Evolutionary conservation across 2,888 invertebrate species (phyloP).

Genomic region (Malthinus seriepunctatus): DNA sequence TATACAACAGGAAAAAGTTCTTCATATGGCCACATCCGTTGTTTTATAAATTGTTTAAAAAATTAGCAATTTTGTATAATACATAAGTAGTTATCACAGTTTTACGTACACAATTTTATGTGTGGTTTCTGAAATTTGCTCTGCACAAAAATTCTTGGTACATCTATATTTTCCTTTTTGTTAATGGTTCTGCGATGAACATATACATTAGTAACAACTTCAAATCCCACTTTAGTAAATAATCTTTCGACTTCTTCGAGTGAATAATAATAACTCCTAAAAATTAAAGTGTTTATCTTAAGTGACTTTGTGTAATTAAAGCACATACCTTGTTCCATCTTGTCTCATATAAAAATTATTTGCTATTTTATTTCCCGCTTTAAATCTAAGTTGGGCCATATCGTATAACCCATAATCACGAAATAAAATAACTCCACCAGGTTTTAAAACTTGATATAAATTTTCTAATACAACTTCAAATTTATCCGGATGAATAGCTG

Average conservation of each 20-base stretch:
- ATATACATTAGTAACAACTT: constrained; percentile 71
- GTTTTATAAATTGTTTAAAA: too few relatives aligned
- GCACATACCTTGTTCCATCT: constrained; percentile 84
- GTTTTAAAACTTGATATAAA: constrained; percentile 66
- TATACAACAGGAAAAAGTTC: too few relatives aligned
- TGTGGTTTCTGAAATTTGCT: constrained; percentile 71
- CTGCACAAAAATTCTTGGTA: constrained; percentile 91
- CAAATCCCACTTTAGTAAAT: constrained; percentile 72
- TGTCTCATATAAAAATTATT: constrained; percentile 96
- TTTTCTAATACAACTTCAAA: constrained; percentile 68
- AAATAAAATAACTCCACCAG: constrained; percentile 82
- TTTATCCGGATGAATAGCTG: constrained; percentile 88
- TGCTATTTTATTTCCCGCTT: constrained; percentile 86
- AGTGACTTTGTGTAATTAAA: background rate
- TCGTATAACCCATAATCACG: constrained; percentile 95
- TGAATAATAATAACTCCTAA: constrained; percentile 80
- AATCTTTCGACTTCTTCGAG: constrained; percentile 69
- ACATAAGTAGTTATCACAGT: too few relatives aligned
- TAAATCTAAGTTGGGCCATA: constrained; percentile 94
- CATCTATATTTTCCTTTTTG: constrained; percentile 88
- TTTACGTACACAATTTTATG: too few relatives aligned
- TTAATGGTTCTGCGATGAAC: constrained; percentile 89
- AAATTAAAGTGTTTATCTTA: constrained; percentile 29
- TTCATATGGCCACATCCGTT: too few relatives aligned
- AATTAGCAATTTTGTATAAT: too few relatives aligned